Conservation (phyloP, 1,140 invertebrate species). For the Babylonia areolata region DNA sequence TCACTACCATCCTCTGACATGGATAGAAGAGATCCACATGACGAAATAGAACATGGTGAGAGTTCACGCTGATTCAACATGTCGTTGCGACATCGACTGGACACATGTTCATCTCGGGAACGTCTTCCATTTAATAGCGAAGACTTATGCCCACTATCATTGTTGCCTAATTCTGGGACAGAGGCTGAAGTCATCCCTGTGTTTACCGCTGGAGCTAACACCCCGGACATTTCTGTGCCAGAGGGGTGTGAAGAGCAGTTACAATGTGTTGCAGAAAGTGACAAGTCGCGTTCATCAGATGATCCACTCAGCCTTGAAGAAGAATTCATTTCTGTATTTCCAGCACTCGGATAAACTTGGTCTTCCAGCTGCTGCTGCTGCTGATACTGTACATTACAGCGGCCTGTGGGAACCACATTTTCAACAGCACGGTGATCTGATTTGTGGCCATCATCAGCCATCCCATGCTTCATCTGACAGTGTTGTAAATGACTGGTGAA, state of each 20-base stretch:
- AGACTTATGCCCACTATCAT: background rate
- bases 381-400: background rate
- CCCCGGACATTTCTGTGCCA: background rate
- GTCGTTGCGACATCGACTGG: too few relatives aligned
- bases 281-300: background rate
- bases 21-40: background rate
- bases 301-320: background rate
- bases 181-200: background rate
- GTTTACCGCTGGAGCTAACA: background rate
- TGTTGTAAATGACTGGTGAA: too few relatives aligned
- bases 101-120: background rate
- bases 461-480: too few relatives aligned
- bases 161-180: background rate
- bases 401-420: background rate
- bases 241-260: background rate
- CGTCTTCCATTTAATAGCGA: background rate
- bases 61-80: background rate
- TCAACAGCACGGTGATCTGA: background rate
- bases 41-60: background rate
- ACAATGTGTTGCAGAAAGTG: background rate
- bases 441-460: too few relatives aligned
- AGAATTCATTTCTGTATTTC: background rate
- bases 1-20: background rate
- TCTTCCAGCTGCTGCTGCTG: background rate
- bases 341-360: background rate